Evolutionary conservation across 1,140 invertebrate species (phyloP).

Genomic region (Pseudomyrmex sp.): DNA sequence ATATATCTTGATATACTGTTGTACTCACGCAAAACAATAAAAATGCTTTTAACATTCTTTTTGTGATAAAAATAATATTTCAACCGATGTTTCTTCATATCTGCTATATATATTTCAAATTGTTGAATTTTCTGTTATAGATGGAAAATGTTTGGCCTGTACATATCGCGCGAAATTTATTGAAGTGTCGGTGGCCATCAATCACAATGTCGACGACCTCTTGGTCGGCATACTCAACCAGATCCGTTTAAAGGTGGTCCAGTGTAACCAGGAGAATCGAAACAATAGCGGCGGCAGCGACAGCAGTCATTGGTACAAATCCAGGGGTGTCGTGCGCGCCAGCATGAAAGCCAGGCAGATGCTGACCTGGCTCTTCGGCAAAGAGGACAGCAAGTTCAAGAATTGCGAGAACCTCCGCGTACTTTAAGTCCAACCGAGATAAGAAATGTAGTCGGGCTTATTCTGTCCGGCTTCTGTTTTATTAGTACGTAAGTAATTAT

Average conservation of each 20-base stretch:
- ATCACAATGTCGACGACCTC: conserved; percentile 95
- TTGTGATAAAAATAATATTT: background rate
- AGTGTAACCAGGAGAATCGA: conserved; percentile 86
- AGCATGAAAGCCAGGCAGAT: conserved; percentile 95
- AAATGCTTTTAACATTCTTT: too few relatives aligned
- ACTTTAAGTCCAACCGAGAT: conserved; percentile 85
- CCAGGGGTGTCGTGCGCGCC: conserved; percentile 91
- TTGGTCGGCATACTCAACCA: conserved; percentile 93
- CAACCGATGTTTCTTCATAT: background rate
- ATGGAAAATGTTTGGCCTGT: conserved; percentile 94
- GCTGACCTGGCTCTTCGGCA: conserved; percentile 95
- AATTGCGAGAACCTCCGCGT: conserved; percentile 95
- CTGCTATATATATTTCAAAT: background rate
- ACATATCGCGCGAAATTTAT: conserved; percentile 95
- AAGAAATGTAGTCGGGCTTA: background rate
- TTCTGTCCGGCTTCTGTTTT: conserved; percentile 24
- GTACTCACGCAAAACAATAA: too few relatives aligned
- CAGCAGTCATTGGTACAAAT: conserved; percentile 91
- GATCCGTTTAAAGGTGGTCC: conserved; percentile 91
- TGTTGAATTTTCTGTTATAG: conserved; percentile 84
- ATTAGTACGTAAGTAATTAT: conserved; percentile 46
- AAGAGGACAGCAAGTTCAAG: conserved; percentile 95
- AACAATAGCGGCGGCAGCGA: conserved; percentile 73
- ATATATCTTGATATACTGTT: too few relatives aligned
- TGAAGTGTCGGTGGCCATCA: conserved; percentile 95